phyloP scores from a whole-genome alignment of 2,113 vertebrate species.

The Tricholaema leucomelas region DNA sequence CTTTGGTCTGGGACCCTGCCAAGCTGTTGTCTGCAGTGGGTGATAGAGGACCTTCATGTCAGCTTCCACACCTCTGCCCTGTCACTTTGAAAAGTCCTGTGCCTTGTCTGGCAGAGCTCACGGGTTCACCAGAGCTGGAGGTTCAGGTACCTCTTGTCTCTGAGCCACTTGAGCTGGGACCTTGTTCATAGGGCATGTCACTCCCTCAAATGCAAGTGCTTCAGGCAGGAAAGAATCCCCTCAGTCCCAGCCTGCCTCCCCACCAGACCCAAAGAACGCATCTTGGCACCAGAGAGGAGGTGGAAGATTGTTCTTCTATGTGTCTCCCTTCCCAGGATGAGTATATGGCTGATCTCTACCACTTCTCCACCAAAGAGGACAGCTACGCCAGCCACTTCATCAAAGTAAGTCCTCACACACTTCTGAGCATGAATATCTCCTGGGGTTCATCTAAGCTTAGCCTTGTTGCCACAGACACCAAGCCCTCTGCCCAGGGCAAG shows the following conservation, averaged over 20 bases:
- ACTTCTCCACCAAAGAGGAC: conserved; percentile 93
- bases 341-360: conserved; percentile 96
- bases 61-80: neutral
- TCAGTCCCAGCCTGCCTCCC: neutral
- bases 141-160: neutral
- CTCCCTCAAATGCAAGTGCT: neutral
- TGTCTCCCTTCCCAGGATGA: conserved; percentile 81
- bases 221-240: neutral
- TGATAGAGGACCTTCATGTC: neutral
- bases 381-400: conserved; percentile 93
- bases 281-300: neutral
- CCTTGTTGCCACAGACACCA: neutral
- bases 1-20: neutral
- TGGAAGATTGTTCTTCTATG: neutral
- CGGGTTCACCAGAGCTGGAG: neutral
- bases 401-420: conserved; percentile 76
- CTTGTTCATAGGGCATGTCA: neutral
- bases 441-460: neutral
- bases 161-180: neutral
- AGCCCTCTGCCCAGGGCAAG: neutral
- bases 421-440: neutral
- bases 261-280: neutral
- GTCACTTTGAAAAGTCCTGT: neutral
- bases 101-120: neutral
- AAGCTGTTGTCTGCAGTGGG: neutral